These are phyloP conservation scores for Elephas maximus DNA, from an alignment of 2,113 vertebrate genomes.

Conservation along the genomic window DNA sequence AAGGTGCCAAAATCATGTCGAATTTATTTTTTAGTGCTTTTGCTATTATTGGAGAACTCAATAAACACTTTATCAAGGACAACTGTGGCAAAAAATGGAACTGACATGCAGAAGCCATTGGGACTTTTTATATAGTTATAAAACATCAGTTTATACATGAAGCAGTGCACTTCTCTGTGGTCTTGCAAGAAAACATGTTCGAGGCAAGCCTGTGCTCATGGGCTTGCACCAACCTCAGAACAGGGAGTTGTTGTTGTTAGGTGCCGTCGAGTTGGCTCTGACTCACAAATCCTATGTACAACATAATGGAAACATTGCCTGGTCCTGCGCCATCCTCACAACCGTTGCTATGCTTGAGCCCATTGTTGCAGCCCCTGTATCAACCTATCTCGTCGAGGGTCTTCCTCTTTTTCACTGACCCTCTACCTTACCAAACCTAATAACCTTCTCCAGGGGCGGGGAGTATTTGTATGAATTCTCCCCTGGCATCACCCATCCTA, in stretches of 20 bases:
- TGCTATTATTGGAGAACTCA: slow-evolving; percentile 1
- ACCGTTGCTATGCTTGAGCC: no score
- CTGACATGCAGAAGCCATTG: background rate
- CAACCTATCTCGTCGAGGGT: no score
- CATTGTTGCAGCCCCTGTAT: no score
- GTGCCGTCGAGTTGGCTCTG: no score
- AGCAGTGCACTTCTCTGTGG: no score
- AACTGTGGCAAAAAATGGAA: background rate
- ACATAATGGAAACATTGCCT: no score
- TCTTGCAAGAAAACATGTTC: background rate
- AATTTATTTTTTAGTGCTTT: background rate
- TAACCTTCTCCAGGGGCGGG: no score
- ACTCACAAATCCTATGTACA: no score
- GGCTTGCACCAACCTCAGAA: background rate
- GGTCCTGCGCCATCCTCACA: no score
- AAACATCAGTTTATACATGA: background rate
- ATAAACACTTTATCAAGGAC: background rate
- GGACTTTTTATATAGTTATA: background rate
- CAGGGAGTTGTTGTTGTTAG: no score
- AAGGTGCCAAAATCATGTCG: background rate
- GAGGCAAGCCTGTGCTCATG: background rate
- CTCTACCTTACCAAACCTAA: no score
- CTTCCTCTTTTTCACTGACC: no score
- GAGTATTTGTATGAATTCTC: background rate
- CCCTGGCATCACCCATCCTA: rapidly evolving